phyloP scores from a whole-genome alignment of 1,140 invertebrate genomes.

The Drosophila paulistorum region DNA sequence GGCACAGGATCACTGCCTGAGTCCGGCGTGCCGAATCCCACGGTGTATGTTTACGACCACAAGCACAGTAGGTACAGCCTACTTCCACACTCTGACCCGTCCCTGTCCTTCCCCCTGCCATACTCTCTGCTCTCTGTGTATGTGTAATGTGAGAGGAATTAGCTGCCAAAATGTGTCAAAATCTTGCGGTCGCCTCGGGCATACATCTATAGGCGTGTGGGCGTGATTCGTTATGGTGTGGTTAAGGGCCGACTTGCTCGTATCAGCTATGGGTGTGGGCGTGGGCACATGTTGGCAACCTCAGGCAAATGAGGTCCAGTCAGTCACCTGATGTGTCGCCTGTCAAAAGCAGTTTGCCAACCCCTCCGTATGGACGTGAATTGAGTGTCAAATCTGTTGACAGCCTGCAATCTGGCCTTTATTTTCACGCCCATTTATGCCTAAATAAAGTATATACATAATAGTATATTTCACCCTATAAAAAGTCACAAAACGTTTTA shows the following conservation, averaged over 20 bases:
- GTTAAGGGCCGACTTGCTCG: neutral
- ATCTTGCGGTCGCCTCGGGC: constrained; percentile 51
- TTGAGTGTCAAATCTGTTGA: constrained; percentile 54
- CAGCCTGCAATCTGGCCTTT: constrained; percentile 51
- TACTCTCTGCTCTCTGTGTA: neutral
- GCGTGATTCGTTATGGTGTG: constrained; percentile 2
- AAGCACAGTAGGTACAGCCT: constrained; percentile 71
- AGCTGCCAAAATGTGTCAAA: constrained; percentile 70
- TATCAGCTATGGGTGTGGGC: constrained; percentile 15
- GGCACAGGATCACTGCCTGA: constrained; percentile 10
- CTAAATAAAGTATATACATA: neutral
- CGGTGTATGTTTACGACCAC: constrained; percentile 79
- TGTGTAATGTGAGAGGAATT: constrained; percentile 44
- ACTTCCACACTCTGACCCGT: constrained; percentile 10
- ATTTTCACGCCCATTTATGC: constrained; percentile 35
- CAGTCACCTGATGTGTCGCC: constrained; percentile 49
- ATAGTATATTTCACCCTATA: neutral
- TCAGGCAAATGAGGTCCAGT: constrained; percentile 62
- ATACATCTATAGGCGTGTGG: neutral
- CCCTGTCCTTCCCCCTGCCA: neutral
- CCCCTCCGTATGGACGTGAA: constrained; percentile 27
- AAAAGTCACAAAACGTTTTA: neutral
- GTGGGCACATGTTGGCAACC: constrained; percentile 49
- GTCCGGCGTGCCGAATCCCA: constrained; percentile 66
- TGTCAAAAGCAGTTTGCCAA: constrained; percentile 60